A percentile compares a stretch with the other conserved stretches of the same genome.
phyloP scores from a whole-genome alignment of 2,797 vertebrate species.

The Tamandua tetradactyla region DNA sequence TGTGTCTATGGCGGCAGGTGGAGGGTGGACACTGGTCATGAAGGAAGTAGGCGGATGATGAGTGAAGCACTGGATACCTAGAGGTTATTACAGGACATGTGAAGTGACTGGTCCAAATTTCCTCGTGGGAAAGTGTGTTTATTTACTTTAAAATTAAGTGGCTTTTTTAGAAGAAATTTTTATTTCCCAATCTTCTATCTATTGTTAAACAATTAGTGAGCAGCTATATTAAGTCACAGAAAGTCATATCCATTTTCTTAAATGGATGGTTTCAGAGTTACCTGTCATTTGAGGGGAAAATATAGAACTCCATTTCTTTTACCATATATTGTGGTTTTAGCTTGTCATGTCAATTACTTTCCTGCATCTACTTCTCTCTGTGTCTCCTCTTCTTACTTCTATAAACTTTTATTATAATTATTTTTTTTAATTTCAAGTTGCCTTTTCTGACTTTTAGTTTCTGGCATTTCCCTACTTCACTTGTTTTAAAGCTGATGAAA shows the following conservation, averaged over 20 bases:
- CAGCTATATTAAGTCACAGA: neutral
- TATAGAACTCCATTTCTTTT: neutral
- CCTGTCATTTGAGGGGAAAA: conserved; percentile 16
- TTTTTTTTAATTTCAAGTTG: neutral
- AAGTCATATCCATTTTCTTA: conserved; percentile 23
- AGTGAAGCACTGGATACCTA: neutral
- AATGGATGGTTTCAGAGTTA: neutral
- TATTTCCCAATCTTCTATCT: conserved; percentile 33
- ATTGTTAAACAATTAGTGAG: conserved; percentile 40
- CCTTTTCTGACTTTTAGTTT: conserved; percentile 14
- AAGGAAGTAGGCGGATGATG: neutral
- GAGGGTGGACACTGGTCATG: neutral
- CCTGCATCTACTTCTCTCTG: neutral
- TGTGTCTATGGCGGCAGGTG: neutral
- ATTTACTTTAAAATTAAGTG: conserved; percentile 60
- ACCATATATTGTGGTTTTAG: neutral
- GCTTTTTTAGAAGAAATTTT: conserved; percentile 46
- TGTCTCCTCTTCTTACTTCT: neutral
- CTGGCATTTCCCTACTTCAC: neutral
- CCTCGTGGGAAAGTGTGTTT: neutral
- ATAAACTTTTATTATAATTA: neutral
- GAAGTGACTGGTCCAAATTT: neutral
- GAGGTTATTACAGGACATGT: neutral
- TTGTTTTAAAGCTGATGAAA: conserved; percentile 18
- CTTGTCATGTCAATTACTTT: neutral